Percentiles rank a stretch among this genome's conserved stretches.
phyloP scores from a whole-genome alignment of 2,888 invertebrate genomes.

The Microctonus brassicae region DNA sequence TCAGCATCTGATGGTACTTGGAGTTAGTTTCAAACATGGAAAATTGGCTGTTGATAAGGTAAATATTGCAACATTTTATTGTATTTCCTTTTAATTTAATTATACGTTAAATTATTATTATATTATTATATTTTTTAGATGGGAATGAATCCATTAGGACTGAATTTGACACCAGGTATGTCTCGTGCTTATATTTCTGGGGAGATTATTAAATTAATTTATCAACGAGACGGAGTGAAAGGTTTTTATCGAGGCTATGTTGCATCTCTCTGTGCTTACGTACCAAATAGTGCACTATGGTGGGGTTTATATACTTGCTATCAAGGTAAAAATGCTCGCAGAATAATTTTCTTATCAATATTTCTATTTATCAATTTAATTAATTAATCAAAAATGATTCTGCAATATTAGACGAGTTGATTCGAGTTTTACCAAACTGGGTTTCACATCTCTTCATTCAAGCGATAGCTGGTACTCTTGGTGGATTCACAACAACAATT shows the following conservation, averaged over 20 bases:
- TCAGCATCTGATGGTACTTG: constrained; percentile 96
- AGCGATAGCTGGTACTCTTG: constrained; percentile 90
- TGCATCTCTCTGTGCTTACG: constrained; percentile 92
- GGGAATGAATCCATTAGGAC: constrained; percentile 82
- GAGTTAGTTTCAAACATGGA: constrained; percentile 71
- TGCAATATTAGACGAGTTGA: constrained; percentile 80
- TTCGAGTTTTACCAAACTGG: constrained; percentile 80
- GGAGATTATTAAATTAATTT: constrained; percentile 84
- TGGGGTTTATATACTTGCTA: constrained; percentile 96
- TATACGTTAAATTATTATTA: constrained; percentile 1
- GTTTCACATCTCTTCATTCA: constrained; percentile 88
- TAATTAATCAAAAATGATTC: background rate
- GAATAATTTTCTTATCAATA: no score
- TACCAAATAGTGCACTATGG: constrained; percentile 98
- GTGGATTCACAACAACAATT: constrained; percentile 92
- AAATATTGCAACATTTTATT: constrained; percentile 20
- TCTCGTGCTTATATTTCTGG: constrained; percentile 79
- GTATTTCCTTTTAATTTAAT: background rate
- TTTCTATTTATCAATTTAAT: no score
- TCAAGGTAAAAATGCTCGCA: constrained; percentile 90
- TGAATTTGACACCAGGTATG: constrained; percentile 75
- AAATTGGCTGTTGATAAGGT: constrained; percentile 63
- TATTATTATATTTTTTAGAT: constrained; percentile 67
- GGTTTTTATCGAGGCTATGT: constrained; percentile 96
- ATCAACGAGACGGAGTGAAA: constrained; percentile 82